Conservation (phyloP, 2,888 invertebrate species). For the Chirona hameri region DNA sequence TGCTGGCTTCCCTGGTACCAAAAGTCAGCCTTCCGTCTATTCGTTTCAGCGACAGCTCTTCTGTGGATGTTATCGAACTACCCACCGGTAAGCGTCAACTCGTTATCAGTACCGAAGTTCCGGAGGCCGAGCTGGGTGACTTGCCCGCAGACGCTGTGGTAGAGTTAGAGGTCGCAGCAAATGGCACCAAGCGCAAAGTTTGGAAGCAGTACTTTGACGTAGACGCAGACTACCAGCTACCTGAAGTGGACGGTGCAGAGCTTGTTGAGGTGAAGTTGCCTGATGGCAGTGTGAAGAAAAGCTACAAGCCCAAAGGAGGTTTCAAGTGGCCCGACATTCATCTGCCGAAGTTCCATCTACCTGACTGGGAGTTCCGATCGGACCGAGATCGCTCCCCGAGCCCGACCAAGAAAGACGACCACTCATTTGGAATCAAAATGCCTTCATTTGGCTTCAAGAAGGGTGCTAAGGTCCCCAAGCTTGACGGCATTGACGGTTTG, state of each 20-base stretch:
- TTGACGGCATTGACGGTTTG: not conserved
- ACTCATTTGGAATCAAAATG: not conserved
- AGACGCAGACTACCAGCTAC: constrained; percentile 32
- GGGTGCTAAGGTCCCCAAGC: not conserved
- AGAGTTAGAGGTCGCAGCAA: not conserved
- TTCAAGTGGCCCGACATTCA: not conserved
- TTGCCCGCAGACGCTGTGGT: not conserved
- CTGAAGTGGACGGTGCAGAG: constrained; percentile 32
- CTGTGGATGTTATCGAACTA: not conserved
- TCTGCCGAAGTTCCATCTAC: not conserved
- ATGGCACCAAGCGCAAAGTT: not conserved
- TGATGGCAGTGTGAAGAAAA: constrained; percentile 13
- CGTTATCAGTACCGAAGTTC: not conserved
- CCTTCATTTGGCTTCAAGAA: not conserved
- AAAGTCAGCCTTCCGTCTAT: not conserved
- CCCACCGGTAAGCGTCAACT: not conserved
- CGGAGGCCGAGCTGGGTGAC: not conserved
- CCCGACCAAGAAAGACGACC: not conserved
- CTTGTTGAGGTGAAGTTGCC: constrained; percentile 31
- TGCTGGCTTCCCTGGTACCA: not conserved
- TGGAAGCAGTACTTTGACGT: constrained; percentile 30
- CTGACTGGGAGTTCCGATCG: not conserved
- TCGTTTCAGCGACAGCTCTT: not conserved
- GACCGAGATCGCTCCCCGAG: not conserved
- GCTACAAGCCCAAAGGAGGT: not conserved